phyloP scores from a whole-genome alignment of 2,888 invertebrate genomes.

The Stenurella melanura region DNA sequence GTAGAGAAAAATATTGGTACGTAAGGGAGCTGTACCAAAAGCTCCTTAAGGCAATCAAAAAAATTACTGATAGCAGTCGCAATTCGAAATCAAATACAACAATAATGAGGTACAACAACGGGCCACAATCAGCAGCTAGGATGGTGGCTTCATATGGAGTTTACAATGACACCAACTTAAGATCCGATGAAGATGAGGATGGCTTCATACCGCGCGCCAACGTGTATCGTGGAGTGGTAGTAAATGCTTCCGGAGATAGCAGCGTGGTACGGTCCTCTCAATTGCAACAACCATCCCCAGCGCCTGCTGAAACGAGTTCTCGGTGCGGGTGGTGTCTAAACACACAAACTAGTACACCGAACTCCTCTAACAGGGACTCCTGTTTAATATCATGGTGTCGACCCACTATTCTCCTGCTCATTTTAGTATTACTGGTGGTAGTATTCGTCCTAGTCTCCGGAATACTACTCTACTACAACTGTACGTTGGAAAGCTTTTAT shows the following conservation, averaged over 20 bases:
- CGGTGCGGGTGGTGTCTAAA: constrained; percentile 66
- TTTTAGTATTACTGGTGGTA: constrained; percentile 76
- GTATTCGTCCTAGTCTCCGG: constrained; percentile 78
- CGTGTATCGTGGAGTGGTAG: constrained; percentile 68
- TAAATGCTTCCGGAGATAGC: constrained; percentile 70
- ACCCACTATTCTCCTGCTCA: constrained; percentile 76
- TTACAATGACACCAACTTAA: constrained; percentile 67
- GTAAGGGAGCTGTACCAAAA: constrained; percentile 29
- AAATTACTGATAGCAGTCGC: constrained; percentile 1
- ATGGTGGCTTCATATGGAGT: constrained; percentile 73
- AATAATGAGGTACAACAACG: constrained; percentile 64
- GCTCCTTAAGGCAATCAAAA: constrained; percentile 16
- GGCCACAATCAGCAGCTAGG: constrained; percentile 65
- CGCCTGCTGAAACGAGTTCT: constrained; percentile 36
- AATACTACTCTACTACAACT: constrained; percentile 78
- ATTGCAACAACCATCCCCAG: constrained; percentile 46
- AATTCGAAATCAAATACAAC: constrained; percentile 25
- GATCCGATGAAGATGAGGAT: constrained; percentile 66
- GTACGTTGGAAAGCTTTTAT: constrained; percentile 72
- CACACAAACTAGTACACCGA: constrained; percentile 61
- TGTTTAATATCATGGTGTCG: constrained; percentile 76
- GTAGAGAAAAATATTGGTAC: constrained; percentile 44
- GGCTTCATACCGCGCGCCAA: constrained; percentile 67
- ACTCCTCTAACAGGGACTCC: constrained; percentile 67
- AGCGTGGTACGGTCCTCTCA: constrained; percentile 64